phyloP scores from a whole-genome alignment of 2,888 invertebrate species.

The Lepeophtheirus nordmannii region DNA sequence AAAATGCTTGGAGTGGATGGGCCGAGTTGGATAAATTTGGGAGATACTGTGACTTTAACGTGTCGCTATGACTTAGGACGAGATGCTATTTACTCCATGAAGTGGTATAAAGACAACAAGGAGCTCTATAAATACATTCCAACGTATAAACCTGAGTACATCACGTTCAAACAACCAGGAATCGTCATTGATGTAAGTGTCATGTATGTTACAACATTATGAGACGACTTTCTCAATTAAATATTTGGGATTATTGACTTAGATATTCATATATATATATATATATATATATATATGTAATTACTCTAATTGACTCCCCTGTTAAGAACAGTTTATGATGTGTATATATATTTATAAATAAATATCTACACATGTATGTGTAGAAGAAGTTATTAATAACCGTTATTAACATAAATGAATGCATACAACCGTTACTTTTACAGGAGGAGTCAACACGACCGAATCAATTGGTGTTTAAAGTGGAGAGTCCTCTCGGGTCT shows the following conservation, averaged over 20 bases:
- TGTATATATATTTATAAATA: no score
- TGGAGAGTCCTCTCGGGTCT: conserved; percentile 13
- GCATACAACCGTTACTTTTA: not conserved
- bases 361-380: no score
- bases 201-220: not conserved
- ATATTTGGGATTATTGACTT: no score
- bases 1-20: conserved; percentile 17
- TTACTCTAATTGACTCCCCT: no score
- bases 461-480: conserved; percentile 9
- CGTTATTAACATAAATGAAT: no score
- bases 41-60: conserved; percentile 2
- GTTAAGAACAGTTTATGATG: no score
- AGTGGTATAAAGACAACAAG: conserved; percentile 14
- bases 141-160: conserved; percentile 16
- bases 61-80: conserved; percentile 19
- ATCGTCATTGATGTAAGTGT: conserved; percentile 5
- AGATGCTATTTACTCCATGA: conserved; percentile 20
- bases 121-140: conserved; percentile 20
- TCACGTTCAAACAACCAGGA: conserved; percentile 7
- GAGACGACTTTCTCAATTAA: no score
- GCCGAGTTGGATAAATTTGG: conserved; percentile 15
- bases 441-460: conserved; percentile 5
- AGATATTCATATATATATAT: no score
- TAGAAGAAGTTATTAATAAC: no score
- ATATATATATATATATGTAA: no score